These are phyloP conservation scores for Sebastes glaucus DNA, from an alignment of 2,797 vertebrate genomes.

Conservation along the genomic window DNA sequence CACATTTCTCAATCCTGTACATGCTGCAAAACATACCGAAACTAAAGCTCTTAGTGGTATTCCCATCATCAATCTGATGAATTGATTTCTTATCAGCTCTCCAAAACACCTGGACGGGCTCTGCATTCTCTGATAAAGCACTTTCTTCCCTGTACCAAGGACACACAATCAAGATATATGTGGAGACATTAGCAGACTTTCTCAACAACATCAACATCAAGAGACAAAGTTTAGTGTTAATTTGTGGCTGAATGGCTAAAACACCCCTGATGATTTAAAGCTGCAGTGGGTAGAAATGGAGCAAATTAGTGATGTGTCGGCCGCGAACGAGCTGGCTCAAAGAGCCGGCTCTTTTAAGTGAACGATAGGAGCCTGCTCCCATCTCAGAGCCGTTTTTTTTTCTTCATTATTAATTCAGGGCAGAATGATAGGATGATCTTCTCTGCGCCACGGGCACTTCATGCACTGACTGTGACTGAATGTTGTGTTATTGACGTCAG, in stretches of 20 bases:
- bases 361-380: too few relatives aligned
- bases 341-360: too few relatives aligned
- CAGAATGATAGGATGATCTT: too few relatives aligned
- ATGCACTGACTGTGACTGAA: too few relatives aligned
- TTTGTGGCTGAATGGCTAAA: neutral
- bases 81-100: slow-evolving; percentile 85
- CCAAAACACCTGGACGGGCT: slow-evolving; percentile 83
- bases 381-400: too few relatives aligned
- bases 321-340: too few relatives aligned
- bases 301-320: too few relatives aligned
- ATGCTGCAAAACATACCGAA: slow-evolving; percentile 85
- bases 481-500: too few relatives aligned
- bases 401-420: too few relatives aligned
- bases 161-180: neutral
- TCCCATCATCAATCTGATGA: slow-evolving; percentile 88
- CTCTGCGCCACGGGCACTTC: too few relatives aligned
- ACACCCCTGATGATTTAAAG: neutral
- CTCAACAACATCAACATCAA: neutral
- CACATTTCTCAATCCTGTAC: neutral
- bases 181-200: neutral
- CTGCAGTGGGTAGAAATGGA: too few relatives aligned
- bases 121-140: slow-evolving; percentile 44
- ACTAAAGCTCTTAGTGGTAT: slow-evolving; percentile 84
- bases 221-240: neutral
- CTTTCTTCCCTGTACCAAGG: slow-evolving; percentile 68